Percentiles rank a stretch among this genome's conserved stretches.
These are phyloP conservation scores for Drosophila watanabei DNA, from an alignment of 1,140 invertebrate species.

Conservation along the genomic window DNA sequence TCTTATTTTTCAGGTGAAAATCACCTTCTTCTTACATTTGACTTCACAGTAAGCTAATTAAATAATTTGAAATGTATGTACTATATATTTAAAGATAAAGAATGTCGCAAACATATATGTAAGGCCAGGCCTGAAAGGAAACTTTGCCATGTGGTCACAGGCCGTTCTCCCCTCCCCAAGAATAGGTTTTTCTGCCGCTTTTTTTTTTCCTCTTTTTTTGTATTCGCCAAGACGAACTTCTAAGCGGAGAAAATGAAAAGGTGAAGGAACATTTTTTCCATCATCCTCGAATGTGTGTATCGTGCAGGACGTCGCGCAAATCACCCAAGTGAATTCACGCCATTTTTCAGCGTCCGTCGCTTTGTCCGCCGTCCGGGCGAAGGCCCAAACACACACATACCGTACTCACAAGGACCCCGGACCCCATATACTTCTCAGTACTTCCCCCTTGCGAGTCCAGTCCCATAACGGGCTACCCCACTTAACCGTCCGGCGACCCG, in stretches of 20 bases:
- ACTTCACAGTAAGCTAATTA: background rate
- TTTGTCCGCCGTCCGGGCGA: constrained; percentile 67
- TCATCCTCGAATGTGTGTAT: constrained; percentile 64
- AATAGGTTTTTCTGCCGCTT: constrained; percentile 14
- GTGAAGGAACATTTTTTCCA: constrained; percentile 53
- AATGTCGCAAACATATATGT: background rate
- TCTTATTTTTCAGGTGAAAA: background rate
- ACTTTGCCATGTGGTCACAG: constrained; percentile 31
- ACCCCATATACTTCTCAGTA: background rate
- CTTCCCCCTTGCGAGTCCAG: constrained; percentile 20
- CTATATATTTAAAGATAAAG: background rate
- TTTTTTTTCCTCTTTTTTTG: constrained; percentile 17
- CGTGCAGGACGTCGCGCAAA: constrained; percentile 69
- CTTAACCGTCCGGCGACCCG: constrained; percentile 65
- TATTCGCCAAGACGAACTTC: constrained; percentile 37
- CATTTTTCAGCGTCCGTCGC: constrained; percentile 83
- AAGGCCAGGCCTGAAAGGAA: background rate
- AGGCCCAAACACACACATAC: constrained; percentile 48
- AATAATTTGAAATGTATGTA: background rate
- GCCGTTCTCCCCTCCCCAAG: background rate
- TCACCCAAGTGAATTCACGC: constrained; percentile 83
- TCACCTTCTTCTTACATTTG: background rate
- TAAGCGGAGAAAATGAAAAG: constrained; percentile 49
- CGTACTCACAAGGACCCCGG: constrained; percentile 11
- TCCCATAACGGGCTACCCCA: constrained; percentile 61